These are phyloP conservation scores for Misgurnus mizolepis DNA, from an alignment of 2,113 vertebrate genomes.

Conservation along the genomic window DNA sequence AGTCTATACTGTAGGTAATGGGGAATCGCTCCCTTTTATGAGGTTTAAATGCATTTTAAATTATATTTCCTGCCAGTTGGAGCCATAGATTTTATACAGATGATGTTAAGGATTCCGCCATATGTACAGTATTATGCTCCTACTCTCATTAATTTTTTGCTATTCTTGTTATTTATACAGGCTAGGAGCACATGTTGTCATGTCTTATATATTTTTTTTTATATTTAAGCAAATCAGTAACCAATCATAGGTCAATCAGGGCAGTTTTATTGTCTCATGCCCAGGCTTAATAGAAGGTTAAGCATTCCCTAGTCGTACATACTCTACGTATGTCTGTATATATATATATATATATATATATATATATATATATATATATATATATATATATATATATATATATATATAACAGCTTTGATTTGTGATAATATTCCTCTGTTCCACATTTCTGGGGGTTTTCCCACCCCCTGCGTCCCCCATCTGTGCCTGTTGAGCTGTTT, in stretches of 20 bases:
- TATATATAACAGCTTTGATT: not conserved
- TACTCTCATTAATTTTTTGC: too few relatives aligned
- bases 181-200: not conserved
- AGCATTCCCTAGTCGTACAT: too few relatives aligned
- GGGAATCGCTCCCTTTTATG: not conserved
- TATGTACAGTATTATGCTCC: too few relatives aligned
- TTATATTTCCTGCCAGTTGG: not conserved
- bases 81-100: not conserved
- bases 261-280: too few relatives aligned
- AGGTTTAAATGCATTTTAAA: not conserved
- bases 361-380: not conserved
- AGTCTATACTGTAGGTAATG: not conserved
- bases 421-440: not conserved
- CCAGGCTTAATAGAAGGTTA: too few relatives aligned
- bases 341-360: not conserved
- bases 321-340: too few relatives aligned
- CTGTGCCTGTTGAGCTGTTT: constrained; percentile 9
- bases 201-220: too few relatives aligned
- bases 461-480: not conserved
- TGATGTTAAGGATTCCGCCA: not conserved
- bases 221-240: too few relatives aligned
- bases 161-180: not conserved
- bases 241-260: too few relatives aligned
- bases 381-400: too few relatives aligned
- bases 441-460: constrained; percentile 20